Percentiles rank a stretch among this genome's conserved stretches.
Conservation (phyloP, 2,888 invertebrate species). For the Linnaemya vulpina region DNA sequence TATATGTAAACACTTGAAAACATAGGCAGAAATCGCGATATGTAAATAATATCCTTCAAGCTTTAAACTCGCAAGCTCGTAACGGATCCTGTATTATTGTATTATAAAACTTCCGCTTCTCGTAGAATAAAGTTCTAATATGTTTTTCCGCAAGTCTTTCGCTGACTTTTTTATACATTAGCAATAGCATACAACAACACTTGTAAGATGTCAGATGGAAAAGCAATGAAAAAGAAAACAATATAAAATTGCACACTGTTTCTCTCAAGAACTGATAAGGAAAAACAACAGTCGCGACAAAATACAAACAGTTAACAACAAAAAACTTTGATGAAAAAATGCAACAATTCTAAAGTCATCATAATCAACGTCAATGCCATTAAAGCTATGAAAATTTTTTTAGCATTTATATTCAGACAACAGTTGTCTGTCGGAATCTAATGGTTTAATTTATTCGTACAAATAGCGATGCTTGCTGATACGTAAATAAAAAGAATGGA, state of each 20-base stretch:
- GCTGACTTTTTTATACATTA: background rate
- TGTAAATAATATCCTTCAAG: background rate
- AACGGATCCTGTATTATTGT: constrained; percentile 48
- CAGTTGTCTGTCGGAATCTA: constrained; percentile 36
- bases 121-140: constrained; percentile 1
- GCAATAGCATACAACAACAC: constrained; percentile 27
- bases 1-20: too few relatives aligned
- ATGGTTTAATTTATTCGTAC: constrained; percentile 18
- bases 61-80: constrained; percentile 45
- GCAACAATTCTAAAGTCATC: constrained; percentile 38
- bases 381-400: too few relatives aligned
- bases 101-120: constrained; percentile 37
- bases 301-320: constrained; percentile 30
- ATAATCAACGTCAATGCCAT: constrained; percentile 63
- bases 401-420: constrained; percentile 66
- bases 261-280: background rate
- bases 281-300: background rate
- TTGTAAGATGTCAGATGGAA: constrained; percentile 64
- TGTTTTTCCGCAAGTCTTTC: constrained; percentile 9
- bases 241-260: constrained; percentile 17
- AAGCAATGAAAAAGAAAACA: constrained; percentile 69
- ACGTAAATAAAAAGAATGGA: background rate
- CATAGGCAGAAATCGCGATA: too few relatives aligned
- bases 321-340: constrained; percentile 33
- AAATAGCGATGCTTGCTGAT: constrained; percentile 12